Conservation (phyloP, 2,888 invertebrate species). For the Cantharis nigra region DNA sequence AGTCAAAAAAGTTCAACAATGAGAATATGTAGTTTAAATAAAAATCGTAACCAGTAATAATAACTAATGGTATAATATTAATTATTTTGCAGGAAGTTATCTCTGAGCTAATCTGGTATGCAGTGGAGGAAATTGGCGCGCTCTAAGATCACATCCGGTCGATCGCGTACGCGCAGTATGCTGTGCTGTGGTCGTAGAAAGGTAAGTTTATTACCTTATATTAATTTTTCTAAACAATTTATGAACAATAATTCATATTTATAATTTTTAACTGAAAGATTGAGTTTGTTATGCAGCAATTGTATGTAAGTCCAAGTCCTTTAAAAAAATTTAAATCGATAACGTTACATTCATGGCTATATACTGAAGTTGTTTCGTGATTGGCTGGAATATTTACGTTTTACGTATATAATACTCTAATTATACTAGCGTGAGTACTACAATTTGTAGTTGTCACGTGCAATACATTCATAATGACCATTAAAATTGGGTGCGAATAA, state of each 20-base stretch:
- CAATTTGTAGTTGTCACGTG: slow-evolving; percentile 34
- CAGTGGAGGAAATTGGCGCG: slow-evolving; percentile 85
- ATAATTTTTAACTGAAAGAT: neutral
- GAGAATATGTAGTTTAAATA: neutral
- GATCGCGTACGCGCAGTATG: slow-evolving; percentile 84
- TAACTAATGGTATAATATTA: neutral
- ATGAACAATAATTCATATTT: neutral
- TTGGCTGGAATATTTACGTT: slow-evolving; percentile 29
- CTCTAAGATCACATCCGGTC: slow-evolving; percentile 63
- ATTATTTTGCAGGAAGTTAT: slow-evolving; percentile 58
- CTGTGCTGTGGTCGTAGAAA: slow-evolving; percentile 95
- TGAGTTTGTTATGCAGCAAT: neutral
- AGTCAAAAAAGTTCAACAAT: neutral
- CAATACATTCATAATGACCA: slow-evolving; percentile 32
- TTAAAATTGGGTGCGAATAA: slow-evolving; percentile 22
- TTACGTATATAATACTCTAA: slow-evolving; percentile 32
- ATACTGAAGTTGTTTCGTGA: slow-evolving; percentile 9
- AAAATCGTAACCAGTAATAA: neutral
- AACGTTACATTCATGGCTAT: slow-evolving; percentile 14
- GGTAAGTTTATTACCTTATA: slow-evolving; percentile 64
- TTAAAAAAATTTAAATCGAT: neutral
- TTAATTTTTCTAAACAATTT: neutral
- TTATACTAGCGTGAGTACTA: slow-evolving; percentile 37
- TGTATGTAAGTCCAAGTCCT: neutral
- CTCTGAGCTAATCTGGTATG: slow-evolving; percentile 72